phyloP scores from a whole-genome alignment of 2,113 vertebrate species.

The Nesogale talazaci region DNA sequence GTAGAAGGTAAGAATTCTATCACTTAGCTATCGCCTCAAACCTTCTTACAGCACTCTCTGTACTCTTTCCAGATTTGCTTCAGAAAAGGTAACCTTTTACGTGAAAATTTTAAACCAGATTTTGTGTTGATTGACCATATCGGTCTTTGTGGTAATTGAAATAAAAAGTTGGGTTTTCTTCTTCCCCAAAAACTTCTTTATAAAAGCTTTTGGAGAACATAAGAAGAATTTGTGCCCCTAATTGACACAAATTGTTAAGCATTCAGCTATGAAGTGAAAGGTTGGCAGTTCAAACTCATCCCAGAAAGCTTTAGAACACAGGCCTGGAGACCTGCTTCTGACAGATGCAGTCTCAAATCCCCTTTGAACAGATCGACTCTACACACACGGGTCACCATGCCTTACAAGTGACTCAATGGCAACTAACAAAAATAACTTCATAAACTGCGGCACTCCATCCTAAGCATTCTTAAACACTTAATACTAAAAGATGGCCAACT shows the following conservation, averaged over 20 bases:
- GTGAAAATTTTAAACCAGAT: too few relatives aligned
- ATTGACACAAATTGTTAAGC: not conserved
- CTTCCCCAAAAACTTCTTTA: too few relatives aligned
- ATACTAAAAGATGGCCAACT: conserved; percentile 13
- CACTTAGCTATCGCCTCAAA: not conserved
- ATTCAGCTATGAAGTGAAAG: not conserved
- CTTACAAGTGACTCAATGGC: not conserved
- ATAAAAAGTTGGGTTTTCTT: too few relatives aligned
- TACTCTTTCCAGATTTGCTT: too few relatives aligned
- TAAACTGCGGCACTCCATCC: not conserved
- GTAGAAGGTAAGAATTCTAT: not conserved
- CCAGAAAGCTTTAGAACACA: not conserved
- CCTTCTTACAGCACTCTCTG: not conserved
- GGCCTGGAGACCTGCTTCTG: not conserved
- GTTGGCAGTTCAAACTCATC: not conserved
- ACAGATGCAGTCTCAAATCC: not conserved
- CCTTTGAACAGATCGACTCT: not conserved
- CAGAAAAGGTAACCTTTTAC: too few relatives aligned
- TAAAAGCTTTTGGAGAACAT: too few relatives aligned
- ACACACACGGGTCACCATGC: not conserved
- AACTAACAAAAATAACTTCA: not conserved
- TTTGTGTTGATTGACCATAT: too few relatives aligned
- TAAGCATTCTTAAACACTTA: conserved; percentile 22
- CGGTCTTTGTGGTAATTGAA: too few relatives aligned
- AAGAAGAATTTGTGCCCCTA: too few relatives aligned